Conservation (phyloP, 2,797 vertebrate species). For the Margarornis squamiger region DNA sequence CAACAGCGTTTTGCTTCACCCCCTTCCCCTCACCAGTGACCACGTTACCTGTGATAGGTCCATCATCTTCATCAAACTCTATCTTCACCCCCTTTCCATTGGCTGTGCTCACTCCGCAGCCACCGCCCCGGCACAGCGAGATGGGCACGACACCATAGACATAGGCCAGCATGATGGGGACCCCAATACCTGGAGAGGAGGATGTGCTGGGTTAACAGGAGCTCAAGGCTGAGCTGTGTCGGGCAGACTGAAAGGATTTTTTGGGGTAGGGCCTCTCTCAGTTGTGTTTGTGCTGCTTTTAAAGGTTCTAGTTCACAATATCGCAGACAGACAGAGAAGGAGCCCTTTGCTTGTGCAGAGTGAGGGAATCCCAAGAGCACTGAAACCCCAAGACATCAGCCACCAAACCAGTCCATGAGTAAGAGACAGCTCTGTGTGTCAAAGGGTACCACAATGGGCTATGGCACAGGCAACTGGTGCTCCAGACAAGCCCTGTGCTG, state of each 20-base stretch:
- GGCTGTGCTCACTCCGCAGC: constrained; percentile 94
- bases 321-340: neutral
- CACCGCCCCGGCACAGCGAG: constrained; percentile 94
- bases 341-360: neutral
- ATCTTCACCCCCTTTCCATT: constrained; percentile 95
- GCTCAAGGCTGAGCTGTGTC: neutral
- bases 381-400: neutral
- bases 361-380: neutral
- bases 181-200: constrained; percentile 87
- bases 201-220: neutral
- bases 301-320: neutral
- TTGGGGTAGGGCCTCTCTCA: neutral
- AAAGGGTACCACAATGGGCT: neutral
- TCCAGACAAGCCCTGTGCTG: neutral
- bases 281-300: neutral
- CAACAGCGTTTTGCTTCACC: neutral
- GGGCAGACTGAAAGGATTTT: neutral
- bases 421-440: neutral
- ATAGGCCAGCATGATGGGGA: constrained; percentile 98
- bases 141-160: constrained; percentile 97
- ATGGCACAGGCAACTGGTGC: neutral
- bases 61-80: constrained; percentile 96
- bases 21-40: neutral
- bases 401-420: neutral
- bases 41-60: constrained; percentile 92